Evolutionary conservation across 2,113 vertebrate species (phyloP).

Genomic region (Pardalotus punctatus): DNA sequence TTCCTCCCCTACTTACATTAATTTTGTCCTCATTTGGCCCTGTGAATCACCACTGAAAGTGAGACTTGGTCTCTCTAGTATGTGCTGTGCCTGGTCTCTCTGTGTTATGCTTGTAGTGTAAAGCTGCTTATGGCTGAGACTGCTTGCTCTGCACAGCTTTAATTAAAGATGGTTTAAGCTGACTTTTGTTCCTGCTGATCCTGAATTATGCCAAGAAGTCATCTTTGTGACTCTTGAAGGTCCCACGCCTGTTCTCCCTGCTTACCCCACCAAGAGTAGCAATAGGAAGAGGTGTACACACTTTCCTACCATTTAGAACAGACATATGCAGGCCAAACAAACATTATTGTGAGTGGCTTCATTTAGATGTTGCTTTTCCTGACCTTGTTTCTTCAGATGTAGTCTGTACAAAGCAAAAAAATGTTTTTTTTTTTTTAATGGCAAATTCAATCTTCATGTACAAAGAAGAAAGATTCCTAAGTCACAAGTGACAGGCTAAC

Average conservation of each 20-base stretch:
- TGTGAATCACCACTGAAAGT: constrained; percentile 34
- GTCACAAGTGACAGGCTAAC: not conserved
- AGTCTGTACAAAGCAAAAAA: not conserved
- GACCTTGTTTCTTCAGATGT: not conserved
- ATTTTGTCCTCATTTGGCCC: constrained; percentile 45
- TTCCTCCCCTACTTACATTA: constrained; percentile 10
- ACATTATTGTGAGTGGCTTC: not conserved
- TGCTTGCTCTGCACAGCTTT: not conserved
- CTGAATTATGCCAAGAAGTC: not conserved
- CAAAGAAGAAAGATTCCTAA: not conserved
- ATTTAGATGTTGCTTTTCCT: not conserved
- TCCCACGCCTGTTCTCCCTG: not conserved
- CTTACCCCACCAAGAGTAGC: not conserved
- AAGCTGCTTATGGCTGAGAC: not conserved
- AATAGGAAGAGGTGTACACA: not conserved
- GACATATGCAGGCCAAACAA: not conserved
- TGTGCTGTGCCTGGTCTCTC: not conserved
- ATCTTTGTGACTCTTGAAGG: not conserved
- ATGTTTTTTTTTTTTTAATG: too few species aligned
- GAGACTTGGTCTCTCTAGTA: not conserved
- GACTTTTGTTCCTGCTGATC: not conserved
- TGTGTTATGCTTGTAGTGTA: not conserved
- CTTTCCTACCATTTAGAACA: not conserved
- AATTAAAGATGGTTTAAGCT: not conserved
- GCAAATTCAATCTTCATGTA: not conserved